These are phyloP conservation scores for Macrosoma leucophasiata DNA, from an alignment of 2,888 invertebrate species.

Conservation along the genomic window DNA sequence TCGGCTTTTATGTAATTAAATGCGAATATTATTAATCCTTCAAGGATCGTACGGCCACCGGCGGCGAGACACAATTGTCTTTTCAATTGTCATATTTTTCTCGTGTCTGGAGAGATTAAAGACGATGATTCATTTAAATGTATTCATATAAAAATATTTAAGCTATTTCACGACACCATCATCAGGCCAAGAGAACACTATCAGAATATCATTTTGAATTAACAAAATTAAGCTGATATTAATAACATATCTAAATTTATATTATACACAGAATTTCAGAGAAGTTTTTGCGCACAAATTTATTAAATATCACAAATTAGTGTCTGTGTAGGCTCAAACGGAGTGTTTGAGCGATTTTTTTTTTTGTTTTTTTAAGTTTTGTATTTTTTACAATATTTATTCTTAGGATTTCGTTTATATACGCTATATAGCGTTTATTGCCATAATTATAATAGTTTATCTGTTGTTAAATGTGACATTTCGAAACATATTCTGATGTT, in stretches of 20 bases:
- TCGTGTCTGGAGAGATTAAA: too few relatives aligned
- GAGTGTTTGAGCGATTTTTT: conserved; percentile 21
- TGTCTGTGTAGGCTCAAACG: too few relatives aligned
- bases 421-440: conserved; percentile 4
- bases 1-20: too few relatives aligned
- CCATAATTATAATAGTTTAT: conserved; percentile 34
- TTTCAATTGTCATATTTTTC: too few relatives aligned
- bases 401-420: conserved; percentile 16
- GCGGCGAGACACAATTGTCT: too few relatives aligned
- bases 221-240: conserved; percentile 27
- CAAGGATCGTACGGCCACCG: too few relatives aligned
- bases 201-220: conserved; percentile 49
- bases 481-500: conserved; percentile 73
- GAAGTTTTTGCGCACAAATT: conserved; percentile 52
- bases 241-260: conserved; percentile 57
- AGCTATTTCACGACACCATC: too few relatives aligned
- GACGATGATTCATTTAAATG: too few relatives aligned
- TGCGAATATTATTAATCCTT: too few relatives aligned
- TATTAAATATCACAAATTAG: conserved; percentile 26
- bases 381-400: too few relatives aligned
- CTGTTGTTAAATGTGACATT: conserved; percentile 59
- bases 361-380: conserved; percentile 19
- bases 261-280: conserved; percentile 38
- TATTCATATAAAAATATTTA: too few relatives aligned
- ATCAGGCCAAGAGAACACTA: conserved; percentile 24